Evolutionary conservation across 2,113 vertebrate species (phyloP), one percentile per base, ranked within the genome.

Genomic region (Epinephelus cyanopodus): DNA sequence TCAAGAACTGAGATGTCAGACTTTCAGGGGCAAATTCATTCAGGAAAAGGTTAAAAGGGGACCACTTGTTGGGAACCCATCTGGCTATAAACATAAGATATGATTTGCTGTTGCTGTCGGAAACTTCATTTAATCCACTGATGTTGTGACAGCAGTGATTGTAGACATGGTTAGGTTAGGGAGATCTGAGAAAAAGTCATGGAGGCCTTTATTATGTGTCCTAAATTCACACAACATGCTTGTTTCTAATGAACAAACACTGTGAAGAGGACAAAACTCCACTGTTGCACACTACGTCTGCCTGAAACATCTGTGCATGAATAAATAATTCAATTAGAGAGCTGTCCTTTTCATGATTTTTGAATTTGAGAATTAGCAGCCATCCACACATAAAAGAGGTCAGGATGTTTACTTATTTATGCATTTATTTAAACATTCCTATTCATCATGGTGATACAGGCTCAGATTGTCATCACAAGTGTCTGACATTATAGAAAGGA

Each of bases 11-110:
- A 70, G 56, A 45, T 27, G 19, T 83, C 67, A 84, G 60, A 75
- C 33, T 68, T 71, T 69, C 63, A 48, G 64, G 56, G 72, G 54
- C 67, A 74, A 86, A 77, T 63, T 89, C 81, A 87, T 84, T 84
- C 80, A 57, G 56, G 48, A 27, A 85, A 87, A 83, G 73, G 77
- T 65, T 62, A 71, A 56, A 71, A 70, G 25, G 66, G 39, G 12
- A 29, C 25, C 15, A 19, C 72, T 74, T 33, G 57, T 39, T 50
- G 39, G 8, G 42, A 45, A 69, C 62, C 65, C 47, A 47, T 69
- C 19, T 73, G 66, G 37, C n/a, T 18, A 57, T 60, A 77, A 69
- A 74, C n/a, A 65, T 60, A 54, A 37, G 60, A 65, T 53, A 15
- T 13, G 1, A 7, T 8, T 60, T 6, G n/a, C 14, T n/a, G 21